A percentile compares a stretch with the other conserved stretches of the same genome.
Evolutionary conservation across 2,888 invertebrate species (phyloP).

Genomic region (Cosmia trapezina): DNA sequence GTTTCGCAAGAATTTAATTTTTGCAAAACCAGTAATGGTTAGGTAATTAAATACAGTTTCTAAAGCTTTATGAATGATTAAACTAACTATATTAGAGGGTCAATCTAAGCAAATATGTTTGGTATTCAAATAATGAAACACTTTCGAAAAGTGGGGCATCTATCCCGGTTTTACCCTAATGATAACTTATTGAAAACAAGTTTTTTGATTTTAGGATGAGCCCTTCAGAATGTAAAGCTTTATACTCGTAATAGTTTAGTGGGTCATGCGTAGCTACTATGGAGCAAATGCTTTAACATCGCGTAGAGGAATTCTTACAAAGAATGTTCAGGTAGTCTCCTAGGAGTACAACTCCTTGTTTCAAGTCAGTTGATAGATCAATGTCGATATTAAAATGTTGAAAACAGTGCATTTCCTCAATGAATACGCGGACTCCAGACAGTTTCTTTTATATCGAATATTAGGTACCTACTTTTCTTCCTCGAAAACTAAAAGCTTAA

Average conservation of each 20-base stretch:
- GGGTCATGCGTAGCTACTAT: not conserved
- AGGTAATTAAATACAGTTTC: no score
- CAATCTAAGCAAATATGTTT: no score
- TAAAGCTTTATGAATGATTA: no score
- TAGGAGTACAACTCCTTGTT: no score
- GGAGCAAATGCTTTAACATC: not conserved
- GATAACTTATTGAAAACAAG: no score
- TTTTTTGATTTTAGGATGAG: constrained; percentile 25
- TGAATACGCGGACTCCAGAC: not conserved
- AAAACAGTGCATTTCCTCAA: constrained; percentile 13
- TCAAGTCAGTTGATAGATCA: not conserved
- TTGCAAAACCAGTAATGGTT: no score
- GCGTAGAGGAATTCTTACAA: not conserved
- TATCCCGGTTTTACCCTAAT: no score
- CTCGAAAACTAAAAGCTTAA: constrained; percentile 66
- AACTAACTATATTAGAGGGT: no score
- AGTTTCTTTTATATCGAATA: not conserved
- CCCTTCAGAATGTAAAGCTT: constrained; percentile 1
- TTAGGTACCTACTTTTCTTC: constrained; percentile 50
- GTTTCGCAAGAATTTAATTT: no score
- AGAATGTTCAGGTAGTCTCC: not conserved
- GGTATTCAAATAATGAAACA: no score
- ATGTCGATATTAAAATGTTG: not conserved
- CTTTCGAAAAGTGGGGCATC: no score
- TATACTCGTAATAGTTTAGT: constrained; percentile 10